Conservation (phyloP, 2,888 invertebrate species). For the Apamea monoglypha region DNA sequence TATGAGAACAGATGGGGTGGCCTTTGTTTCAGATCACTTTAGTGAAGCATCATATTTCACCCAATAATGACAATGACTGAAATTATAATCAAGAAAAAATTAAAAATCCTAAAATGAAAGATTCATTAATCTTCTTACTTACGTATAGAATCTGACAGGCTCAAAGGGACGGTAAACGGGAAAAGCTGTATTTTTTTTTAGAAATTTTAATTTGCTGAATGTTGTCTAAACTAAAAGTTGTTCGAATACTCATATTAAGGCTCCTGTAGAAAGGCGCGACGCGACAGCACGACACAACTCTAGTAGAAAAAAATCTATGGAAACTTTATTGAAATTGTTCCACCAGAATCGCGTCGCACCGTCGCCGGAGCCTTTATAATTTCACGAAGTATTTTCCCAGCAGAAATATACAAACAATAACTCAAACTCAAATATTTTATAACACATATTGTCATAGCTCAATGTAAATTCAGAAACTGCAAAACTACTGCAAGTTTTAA, state of each 20-base stretch:
- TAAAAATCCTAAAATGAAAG: neutral
- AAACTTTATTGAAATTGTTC: neutral
- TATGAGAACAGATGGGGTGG: neutral
- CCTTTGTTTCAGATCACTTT: slow-evolving; percentile 1
- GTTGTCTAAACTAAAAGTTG: neutral
- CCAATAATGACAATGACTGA: slow-evolving; percentile 10
- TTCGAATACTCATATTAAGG: neutral
- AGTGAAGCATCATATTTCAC: slow-evolving; percentile 12
- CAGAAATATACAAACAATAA: neutral
- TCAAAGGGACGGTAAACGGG: neutral
- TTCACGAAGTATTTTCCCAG: neutral
- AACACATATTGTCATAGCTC: neutral
- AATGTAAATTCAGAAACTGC: neutral
- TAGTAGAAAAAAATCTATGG: neutral
- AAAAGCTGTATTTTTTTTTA: neutral
- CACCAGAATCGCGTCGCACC: neutral
- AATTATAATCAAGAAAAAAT: neutral
- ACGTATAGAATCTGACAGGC: neutral
- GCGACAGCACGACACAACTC: no score
- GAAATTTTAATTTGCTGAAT: neutral
- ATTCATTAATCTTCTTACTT: neutral
- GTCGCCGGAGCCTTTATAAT: neutral
- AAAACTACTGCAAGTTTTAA: neutral
- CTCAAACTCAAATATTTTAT: neutral
- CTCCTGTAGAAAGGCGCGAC: neutral